Conservation (phyloP, 1,140 invertebrate species). For the Tigriopus japonicus region DNA sequence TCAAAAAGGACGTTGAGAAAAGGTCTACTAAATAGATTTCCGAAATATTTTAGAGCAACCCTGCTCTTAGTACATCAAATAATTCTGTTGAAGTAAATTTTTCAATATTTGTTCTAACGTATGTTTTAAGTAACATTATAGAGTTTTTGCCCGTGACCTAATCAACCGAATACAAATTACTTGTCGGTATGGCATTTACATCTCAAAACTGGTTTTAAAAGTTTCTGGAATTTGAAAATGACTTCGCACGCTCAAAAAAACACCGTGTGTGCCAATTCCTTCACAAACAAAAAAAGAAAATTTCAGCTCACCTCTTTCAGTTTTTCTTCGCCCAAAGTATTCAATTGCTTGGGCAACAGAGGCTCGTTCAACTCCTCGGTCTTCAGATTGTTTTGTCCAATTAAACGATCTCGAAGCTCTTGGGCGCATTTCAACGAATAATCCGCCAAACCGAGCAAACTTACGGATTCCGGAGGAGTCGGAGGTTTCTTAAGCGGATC, state of each 20-base stretch:
- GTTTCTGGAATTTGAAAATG: no score
- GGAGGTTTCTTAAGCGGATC: not conserved
- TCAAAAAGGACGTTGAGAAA: no score
- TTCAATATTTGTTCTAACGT: not conserved
- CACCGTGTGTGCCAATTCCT: not conserved
- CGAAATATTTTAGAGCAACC: no score
- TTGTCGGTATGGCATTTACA: no score
- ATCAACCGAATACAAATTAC: no score
- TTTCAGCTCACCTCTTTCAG: not conserved
- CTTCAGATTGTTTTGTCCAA: not conserved
- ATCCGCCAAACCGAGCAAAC: not conserved
- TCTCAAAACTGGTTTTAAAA: no score
- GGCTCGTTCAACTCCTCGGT: not conserved
- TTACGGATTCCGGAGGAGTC: not conserved
- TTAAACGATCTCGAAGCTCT: not conserved
- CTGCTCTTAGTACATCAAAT: no score
- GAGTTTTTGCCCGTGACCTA: no score
- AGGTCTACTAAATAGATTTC: no score
- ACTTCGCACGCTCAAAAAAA: no score
- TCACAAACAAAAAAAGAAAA: not conserved
- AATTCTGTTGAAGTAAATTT: not conserved
- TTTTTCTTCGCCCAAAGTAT: not conserved
- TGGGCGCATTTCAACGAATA: not conserved
- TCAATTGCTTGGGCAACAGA: not conserved
- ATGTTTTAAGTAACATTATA: no score